phyloP scores from a whole-genome alignment of 2,797 vertebrate genomes.

The Melanotaenia nigrans region DNA sequence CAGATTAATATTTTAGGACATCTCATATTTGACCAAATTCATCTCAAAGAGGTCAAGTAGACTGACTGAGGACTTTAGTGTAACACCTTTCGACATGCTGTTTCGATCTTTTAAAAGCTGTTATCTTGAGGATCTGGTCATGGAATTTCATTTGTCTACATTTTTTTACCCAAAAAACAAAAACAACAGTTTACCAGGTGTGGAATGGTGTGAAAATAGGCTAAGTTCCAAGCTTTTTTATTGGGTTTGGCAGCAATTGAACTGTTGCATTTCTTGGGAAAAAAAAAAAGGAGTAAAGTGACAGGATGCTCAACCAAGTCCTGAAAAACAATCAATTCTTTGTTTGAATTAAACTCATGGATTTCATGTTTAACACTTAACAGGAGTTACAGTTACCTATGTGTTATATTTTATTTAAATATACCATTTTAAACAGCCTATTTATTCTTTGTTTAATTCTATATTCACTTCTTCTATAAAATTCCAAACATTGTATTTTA shows the following conservation, averaged over 20 bases:
- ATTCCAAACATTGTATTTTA: not conserved
- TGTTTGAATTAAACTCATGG: not conserved
- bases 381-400: not conserved
- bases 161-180: slow-evolving; percentile 15
- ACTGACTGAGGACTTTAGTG: not conserved
- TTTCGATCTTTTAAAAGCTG: not conserved
- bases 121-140: not conserved
- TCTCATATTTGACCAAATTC: not conserved
- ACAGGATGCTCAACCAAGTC: slow-evolving; percentile 18
- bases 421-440: not conserved
- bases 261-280: slow-evolving; percentile 23
- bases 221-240: slow-evolving; percentile 22
- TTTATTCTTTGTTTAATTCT: slow-evolving; percentile 9
- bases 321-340: slow-evolving; percentile 20
- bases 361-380: not conserved
- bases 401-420: not conserved
- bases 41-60: not conserved
- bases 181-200: slow-evolving; percentile 25
- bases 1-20: not conserved
- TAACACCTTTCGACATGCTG: not conserved
- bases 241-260: slow-evolving; percentile 17
- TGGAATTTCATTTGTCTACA: slow-evolving; percentile 1
- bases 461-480: not conserved
- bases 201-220: slow-evolving; percentile 45
- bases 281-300: slow-evolving; percentile 24